These are phyloP conservation scores for Lophotis ruficrista DNA, from an alignment of 2,113 vertebrate genomes.

Conservation along the genomic window DNA sequence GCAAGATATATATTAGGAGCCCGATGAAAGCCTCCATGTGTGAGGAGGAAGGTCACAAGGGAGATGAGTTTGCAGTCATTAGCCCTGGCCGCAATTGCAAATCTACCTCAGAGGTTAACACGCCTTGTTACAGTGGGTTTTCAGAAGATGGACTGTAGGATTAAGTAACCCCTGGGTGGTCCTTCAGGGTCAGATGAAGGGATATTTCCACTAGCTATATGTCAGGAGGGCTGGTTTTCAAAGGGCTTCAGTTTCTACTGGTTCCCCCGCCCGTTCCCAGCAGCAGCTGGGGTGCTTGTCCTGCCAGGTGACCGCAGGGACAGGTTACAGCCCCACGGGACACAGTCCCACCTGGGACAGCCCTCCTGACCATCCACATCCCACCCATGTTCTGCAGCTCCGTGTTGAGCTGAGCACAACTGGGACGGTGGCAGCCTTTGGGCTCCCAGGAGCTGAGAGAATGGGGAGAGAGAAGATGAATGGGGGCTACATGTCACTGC, in stretches of 20 bases:
- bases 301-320: not conserved
- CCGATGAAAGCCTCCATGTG: constrained; percentile 28
- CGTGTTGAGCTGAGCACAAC: not conserved
- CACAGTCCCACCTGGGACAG: not conserved
- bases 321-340: not conserved
- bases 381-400: not conserved
- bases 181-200: constrained; percentile 8
- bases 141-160: not conserved
- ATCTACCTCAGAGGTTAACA: constrained; percentile 2
- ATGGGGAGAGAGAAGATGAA: not conserved
- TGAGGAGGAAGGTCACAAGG: constrained; percentile 16
- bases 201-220: not conserved
- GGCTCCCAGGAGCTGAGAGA: not conserved
- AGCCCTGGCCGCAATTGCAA: not conserved
- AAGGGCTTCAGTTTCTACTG: not conserved
- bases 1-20: not conserved
- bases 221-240: not conserved
- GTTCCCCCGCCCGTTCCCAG: not conserved
- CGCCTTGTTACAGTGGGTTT: constrained; percentile 13
- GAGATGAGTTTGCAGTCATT: constrained; percentile 8
- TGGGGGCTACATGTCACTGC: not conserved
- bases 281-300: not conserved
- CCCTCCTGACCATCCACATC: not conserved
- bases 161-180: constrained; percentile 35
- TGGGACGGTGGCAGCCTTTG: accelerated